Conservation (phyloP, 1,140 invertebrate species). For the Nephotettix cincticeps region DNA sequence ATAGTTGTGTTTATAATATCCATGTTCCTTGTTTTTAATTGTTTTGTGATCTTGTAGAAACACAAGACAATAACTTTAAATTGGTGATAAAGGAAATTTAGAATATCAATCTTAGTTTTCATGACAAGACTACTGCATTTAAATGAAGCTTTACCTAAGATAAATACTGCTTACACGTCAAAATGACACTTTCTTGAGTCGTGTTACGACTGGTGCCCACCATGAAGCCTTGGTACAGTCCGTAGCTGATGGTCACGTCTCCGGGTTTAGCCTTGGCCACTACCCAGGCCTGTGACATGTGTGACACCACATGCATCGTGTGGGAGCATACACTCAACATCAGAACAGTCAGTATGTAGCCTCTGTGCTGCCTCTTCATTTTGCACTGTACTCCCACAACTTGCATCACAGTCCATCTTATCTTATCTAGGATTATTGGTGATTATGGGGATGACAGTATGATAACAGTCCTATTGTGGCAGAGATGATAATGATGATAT, state of each 20-base stretch:
- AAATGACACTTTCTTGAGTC: background rate
- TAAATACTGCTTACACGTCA: background rate
- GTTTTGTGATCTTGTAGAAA: too few species aligned
- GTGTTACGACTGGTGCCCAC: background rate
- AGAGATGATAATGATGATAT: background rate
- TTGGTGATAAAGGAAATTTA: too few species aligned
- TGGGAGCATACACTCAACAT: background rate
- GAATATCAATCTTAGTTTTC: too few species aligned
- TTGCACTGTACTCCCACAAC: background rate
- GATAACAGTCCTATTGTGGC: background rate
- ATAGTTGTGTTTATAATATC: too few species aligned
- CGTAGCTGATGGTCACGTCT: background rate
- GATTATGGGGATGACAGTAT: background rate
- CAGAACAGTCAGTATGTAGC: background rate
- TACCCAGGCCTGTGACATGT: background rate
- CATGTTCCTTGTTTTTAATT: too few species aligned
- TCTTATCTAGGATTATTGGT: constrained; percentile 7
- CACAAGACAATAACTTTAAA: too few species aligned
- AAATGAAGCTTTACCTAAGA: too few species aligned
- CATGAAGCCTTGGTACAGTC: background rate
- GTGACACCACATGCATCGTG: background rate
- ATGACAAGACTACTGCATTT: too few species aligned
- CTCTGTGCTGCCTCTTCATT: background rate
- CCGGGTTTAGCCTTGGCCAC: background rate
- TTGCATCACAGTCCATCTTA: background rate